Percentiles rank a stretch among this genome's conserved stretches.
phyloP scores from a whole-genome alignment of 2,888 invertebrate species.

The Sinodicranocentrus sp. region DNA sequence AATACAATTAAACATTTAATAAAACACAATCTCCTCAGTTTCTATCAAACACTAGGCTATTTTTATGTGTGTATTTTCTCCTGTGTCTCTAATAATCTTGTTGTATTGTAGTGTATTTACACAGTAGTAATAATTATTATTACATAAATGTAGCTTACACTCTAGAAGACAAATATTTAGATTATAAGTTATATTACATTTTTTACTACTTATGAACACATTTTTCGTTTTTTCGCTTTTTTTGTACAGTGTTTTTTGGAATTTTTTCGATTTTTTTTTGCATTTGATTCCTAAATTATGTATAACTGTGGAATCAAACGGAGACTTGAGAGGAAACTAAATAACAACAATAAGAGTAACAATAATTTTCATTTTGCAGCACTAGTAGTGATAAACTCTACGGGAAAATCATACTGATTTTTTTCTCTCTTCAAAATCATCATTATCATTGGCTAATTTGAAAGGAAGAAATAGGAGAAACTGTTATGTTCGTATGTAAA shows the following conservation, averaged over 20 bases:
- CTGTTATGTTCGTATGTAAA: too few relatives aligned
- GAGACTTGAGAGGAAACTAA: not conserved
- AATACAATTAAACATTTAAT: slow-evolving; percentile 45
- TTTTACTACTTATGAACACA: slow-evolving; percentile 58
- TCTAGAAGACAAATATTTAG: slow-evolving; percentile 8
- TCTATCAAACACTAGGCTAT: slow-evolving; percentile 8
- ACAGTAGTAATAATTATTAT: not conserved
- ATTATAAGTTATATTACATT: slow-evolving; percentile 23
- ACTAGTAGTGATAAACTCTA: too few relatives aligned
- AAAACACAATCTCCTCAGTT: slow-evolving; percentile 41
- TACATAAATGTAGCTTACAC: slow-evolving; percentile 5
- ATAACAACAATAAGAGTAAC: slow-evolving; percentile 16
- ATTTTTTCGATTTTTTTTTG: slow-evolving; percentile 66
- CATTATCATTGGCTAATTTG: too few relatives aligned
- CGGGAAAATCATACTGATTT: too few relatives aligned
- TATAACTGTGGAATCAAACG: slow-evolving; percentile 39
- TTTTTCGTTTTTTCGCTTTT: slow-evolving; percentile 66
- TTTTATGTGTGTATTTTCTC: slow-evolving; percentile 2
- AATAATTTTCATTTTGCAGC: not conserved
- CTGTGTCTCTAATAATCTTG: slow-evolving; percentile 34
- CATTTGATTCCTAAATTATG: slow-evolving; percentile 40
- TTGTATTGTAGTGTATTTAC: slow-evolving; percentile 8
- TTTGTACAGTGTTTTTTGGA: slow-evolving; percentile 54
- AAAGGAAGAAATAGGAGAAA: too few relatives aligned
- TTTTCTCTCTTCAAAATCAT: too few relatives aligned